These are phyloP conservation scores for Craterocephalus amniculus DNA, from an alignment of 2,797 vertebrate species.

Conservation along the genomic window DNA sequence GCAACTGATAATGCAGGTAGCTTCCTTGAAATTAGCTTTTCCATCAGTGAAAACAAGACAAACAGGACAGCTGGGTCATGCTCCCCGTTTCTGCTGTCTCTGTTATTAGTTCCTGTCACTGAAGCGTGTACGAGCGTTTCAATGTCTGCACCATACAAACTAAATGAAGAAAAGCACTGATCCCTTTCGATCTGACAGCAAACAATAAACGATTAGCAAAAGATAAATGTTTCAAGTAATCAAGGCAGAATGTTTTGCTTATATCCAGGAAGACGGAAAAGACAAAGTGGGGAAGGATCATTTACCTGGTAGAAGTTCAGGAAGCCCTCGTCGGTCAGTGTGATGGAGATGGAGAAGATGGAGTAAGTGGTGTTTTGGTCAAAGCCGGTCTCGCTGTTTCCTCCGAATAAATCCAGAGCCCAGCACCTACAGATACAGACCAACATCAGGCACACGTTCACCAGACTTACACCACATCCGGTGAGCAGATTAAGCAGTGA, in stretches of 20 bases:
- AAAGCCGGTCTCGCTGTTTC: constrained; percentile 96
- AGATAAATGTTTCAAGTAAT: not conserved
- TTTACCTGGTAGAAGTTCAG: constrained; percentile 93
- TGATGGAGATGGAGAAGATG: constrained; percentile 96
- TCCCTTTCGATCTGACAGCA: constrained; percentile 13
- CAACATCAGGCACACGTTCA: constrained; percentile 4
- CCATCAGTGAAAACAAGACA: constrained; percentile 29
- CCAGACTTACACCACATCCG: constrained; percentile 6
- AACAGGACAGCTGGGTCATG: constrained; percentile 19
- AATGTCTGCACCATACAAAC: not conserved
- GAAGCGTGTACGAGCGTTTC: constrained; percentile 11
- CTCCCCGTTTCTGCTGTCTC: not conserved
- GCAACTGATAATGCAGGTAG: constrained; percentile 47
- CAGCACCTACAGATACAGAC: constrained; percentile 86
- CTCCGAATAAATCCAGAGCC: constrained; percentile 93
- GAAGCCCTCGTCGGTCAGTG: constrained; percentile 93
- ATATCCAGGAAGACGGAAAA: not conserved
- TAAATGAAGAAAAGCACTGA: constrained; percentile 4
- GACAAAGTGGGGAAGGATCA: not conserved
- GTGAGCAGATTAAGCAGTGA: constrained; percentile 14
- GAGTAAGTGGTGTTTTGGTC: constrained; percentile 97
- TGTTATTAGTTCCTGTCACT: constrained; percentile 10
- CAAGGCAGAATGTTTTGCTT: not conserved
- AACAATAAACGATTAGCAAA: not conserved
- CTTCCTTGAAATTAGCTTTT: constrained; percentile 38